These are phyloP conservation scores for Tortricodes alternella DNA, from an alignment of 2,888 invertebrate genomes.

Conservation along the genomic window DNA sequence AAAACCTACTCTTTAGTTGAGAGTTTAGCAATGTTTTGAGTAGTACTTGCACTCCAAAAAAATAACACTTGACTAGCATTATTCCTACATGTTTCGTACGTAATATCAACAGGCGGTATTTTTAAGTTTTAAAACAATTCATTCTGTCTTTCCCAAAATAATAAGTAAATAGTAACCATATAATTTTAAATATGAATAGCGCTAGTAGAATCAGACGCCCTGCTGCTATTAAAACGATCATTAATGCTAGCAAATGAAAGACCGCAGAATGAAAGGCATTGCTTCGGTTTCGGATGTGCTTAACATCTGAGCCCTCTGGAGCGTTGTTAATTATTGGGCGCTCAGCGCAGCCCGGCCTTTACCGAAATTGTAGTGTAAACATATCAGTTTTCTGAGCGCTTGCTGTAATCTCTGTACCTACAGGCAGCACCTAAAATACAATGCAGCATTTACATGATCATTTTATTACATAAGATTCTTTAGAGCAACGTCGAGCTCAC, in stretches of 20 bases:
- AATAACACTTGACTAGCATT: too few species aligned
- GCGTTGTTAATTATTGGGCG: conserved; percentile 58
- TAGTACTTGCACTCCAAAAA: too few species aligned
- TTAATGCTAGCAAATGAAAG: conserved; percentile 48
- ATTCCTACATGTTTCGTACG: too few species aligned
- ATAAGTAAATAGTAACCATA: background rate
- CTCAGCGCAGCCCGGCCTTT: conserved; percentile 34
- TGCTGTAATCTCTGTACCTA: conserved; percentile 14
- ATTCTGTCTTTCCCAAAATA: too few species aligned
- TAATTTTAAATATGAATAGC: too few species aligned
- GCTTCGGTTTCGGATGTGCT: conserved; percentile 52
- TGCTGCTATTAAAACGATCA: background rate
- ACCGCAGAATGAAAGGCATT: conserved; percentile 46
- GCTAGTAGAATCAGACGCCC: background rate
- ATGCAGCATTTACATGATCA: too few species aligned
- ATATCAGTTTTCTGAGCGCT: conserved; percentile 34
- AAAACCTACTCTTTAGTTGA: too few species aligned
- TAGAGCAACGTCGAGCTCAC: too few species aligned
- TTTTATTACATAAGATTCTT: too few species aligned
- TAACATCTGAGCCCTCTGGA: conserved; percentile 53
- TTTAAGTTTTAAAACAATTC: too few species aligned
- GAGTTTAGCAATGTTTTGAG: too few species aligned
- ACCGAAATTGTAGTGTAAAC: conserved; percentile 45
- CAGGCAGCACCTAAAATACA: conserved; percentile 8
- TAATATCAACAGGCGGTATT: too few species aligned